These are phyloP conservation scores for Megalurothrips usitatus DNA, from an alignment of 2,888 invertebrate genomes.

Conservation along the genomic window DNA sequence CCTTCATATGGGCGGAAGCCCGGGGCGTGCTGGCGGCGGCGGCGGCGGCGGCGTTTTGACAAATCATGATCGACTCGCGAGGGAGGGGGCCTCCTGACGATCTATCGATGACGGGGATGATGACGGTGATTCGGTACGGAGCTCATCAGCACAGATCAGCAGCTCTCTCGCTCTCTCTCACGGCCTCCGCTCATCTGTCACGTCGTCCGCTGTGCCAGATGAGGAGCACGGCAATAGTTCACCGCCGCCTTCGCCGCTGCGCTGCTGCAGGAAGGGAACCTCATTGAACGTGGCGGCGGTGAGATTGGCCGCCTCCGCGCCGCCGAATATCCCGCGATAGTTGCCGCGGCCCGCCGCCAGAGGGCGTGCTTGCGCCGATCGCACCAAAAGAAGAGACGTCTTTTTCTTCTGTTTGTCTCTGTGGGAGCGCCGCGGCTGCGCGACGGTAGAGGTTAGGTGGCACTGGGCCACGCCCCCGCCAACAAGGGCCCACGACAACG, in stretches of 20 bases:
- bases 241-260: not conserved
- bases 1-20: not conserved
- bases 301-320: not conserved
- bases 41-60: not conserved
- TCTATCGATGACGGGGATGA: constrained; percentile 7
- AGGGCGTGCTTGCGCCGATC: too few relatives aligned
- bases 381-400: too few relatives aligned
- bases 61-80: constrained; percentile 7
- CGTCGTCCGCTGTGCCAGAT: not conserved
- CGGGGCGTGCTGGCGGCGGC: not conserved
- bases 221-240: not conserved
- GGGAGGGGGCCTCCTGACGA: not conserved
- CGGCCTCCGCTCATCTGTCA: constrained; percentile 1
- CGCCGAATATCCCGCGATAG: too few relatives aligned
- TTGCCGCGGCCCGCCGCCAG: too few relatives aligned
- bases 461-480: too few relatives aligned
- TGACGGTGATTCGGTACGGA: constrained; percentile 1
- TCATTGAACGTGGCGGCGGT: not conserved
- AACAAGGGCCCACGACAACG: too few relatives aligned
- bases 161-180: too few relatives aligned
- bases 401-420: too few relatives aligned
- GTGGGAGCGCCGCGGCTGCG: too few relatives aligned
- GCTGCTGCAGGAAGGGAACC: not conserved
- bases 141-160: not conserved
- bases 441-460: too few relatives aligned